These are phyloP conservation scores for Otus sunia DNA, from an alignment of 2,113 vertebrate species.

Conservation along the genomic window DNA sequence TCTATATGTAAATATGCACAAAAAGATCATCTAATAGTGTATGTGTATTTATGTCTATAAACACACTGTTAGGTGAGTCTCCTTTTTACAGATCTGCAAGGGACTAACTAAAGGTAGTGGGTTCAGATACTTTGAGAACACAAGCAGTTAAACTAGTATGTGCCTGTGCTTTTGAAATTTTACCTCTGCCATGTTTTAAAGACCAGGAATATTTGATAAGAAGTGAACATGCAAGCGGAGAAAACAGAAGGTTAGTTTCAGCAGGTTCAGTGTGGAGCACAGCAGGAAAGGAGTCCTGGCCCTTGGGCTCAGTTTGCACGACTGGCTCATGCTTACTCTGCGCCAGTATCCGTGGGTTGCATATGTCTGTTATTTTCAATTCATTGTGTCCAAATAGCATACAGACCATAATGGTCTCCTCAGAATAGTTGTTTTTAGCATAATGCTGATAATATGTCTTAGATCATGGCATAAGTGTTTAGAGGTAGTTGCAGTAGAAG, in stretches of 20 bases:
- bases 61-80: neutral
- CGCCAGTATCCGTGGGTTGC: neutral
- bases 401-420: neutral
- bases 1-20: neutral
- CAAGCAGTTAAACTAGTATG: neutral
- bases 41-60: neutral
- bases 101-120: neutral
- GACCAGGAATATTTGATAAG: neutral
- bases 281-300: neutral
- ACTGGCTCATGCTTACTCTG: neutral
- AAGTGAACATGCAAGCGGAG: neutral
- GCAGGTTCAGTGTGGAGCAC: neutral
- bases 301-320: neutral
- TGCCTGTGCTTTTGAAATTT: neutral
- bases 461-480: neutral
- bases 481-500: neutral
- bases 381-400: neutral
- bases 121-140: neutral
- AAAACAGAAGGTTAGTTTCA: neutral
- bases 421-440: neutral
- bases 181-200: neutral
- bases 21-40: neutral
- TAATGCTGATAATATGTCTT: neutral
- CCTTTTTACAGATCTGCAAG: neutral
- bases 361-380: neutral